Base-by-base conservation (phyloP, 2,888 invertebrate genomes). In the Caenorhabditis sp. region DNA sequence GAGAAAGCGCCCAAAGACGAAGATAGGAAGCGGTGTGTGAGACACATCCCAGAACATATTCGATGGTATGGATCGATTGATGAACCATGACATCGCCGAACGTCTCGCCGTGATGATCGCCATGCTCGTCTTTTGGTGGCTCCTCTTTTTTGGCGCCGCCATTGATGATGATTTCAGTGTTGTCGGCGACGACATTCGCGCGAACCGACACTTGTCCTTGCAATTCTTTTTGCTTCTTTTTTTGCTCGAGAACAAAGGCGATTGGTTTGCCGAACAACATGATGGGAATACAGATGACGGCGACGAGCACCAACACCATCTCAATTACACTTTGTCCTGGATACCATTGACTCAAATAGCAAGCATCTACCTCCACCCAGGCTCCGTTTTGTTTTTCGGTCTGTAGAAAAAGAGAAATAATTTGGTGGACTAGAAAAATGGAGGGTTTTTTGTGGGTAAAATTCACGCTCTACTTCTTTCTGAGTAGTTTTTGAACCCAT, bases 21-120 rank as follows among this genome's bases (percentile, higher is more conserved):
- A 88, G 83, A 60, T 88, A 88, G 8, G 87, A 88, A 10, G 88
- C 88, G 12, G 88, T 88, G 79, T 88, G 88, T 1, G 88, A 88
- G 62, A 88, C 82, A 68, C 88, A 88, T 43, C 49, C 59, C 10
- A 49, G 37, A 21, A 49, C 59, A 14, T 37, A 49, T 49, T 59
- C 59, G 14, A 49, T 49, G 37, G 86, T 86, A 72, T 86, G 86
- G 55, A 86, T 86, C 14, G 86, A 71, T 65, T 95, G 94, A 88
- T 94, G 93, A 84, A 97, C 95, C 91, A 95, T 93, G 81, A 95
- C 90, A 88, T 97, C 97, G 0, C 92, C 91, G 89, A 95, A 80
- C n/a, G 73, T 36, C 79, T 79, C 71, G 23, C 66, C 79, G 51
- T 79, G 76, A n/a, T 62, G 70, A 37, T 68, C 69, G 23, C 61